Evolutionary conservation across 1,140 invertebrate genomes (phyloP).

Genomic region (Drosophila rhopaloa): DNA sequence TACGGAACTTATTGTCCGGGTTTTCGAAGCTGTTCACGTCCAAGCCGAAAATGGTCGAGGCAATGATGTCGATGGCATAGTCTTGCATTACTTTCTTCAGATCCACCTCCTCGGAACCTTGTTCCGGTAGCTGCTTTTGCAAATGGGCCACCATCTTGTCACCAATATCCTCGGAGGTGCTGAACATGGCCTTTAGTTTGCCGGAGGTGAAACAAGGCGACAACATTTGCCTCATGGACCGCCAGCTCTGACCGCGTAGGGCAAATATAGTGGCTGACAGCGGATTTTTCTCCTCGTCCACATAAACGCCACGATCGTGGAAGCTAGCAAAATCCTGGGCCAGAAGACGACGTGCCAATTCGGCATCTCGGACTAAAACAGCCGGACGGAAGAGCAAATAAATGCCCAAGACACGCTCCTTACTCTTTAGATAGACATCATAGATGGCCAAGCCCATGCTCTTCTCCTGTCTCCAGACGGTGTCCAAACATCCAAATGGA

Average conservation of each 20-base stretch:
- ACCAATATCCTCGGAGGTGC: conserved; percentile 84
- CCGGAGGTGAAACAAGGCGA: conserved; percentile 86
- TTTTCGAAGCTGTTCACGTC: conserved; percentile 72
- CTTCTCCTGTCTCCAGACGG: conserved; percentile 53
- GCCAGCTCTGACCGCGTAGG: conserved; percentile 85
- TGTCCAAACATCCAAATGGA: conserved; percentile 70
- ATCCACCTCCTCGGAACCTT: conserved; percentile 53
- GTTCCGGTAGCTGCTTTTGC: conserved; percentile 45
- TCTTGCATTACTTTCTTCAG: conserved; percentile 59
- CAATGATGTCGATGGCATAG: conserved; percentile 78
- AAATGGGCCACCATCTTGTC: conserved; percentile 75
- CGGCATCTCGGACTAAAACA: conserved; percentile 85
- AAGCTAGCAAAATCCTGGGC: conserved; percentile 85
- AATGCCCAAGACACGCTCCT: conserved; percentile 69
- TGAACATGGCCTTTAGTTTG: conserved; percentile 87
- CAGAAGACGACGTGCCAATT: conserved; percentile 84
- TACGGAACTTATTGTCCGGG: conserved; percentile 68
- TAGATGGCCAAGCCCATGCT: conserved; percentile 67
- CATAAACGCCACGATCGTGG: conserved; percentile 83
- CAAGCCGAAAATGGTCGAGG: conserved; percentile 71
- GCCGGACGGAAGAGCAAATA: conserved; percentile 81
- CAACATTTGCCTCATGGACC: conserved; percentile 85
- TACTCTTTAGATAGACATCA: conserved; percentile 65
- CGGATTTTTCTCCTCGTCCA: conserved; percentile 79
- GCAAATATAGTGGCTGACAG: conserved; percentile 84